Evolutionary conservation across 2,113 vertebrate species (phyloP), one percentile per base, ranked within the genome.

Genomic region (Cryptomyrus ogoouensis): DNA sequence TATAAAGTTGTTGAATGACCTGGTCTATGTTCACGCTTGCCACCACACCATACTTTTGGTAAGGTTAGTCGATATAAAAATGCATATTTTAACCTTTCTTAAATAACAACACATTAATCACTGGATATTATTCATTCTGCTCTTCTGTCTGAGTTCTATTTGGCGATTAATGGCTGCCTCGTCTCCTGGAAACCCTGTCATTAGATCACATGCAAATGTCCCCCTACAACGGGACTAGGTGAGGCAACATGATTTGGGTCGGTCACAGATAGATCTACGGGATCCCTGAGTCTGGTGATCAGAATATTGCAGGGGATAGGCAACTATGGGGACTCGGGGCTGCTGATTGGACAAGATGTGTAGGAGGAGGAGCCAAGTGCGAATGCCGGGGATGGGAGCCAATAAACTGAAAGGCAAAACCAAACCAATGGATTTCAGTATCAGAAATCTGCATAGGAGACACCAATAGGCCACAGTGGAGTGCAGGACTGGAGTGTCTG

Each of bases 71-170:
- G 84, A 49, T 15, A 87, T 19, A 87, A 87, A 87, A 53, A 87
- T 87, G 47, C 49, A 87, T 13, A 35, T 87, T 87, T 87, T 53
- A 87, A 52, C 83, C 83, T 84, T 84, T 84, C 3, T 84, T 84
- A 84, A 84, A 84, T 46, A 84, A 46, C 83, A 56, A 35, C 50
- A 87, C 27, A 87, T 35, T 53, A 53, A 87, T 87, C n/a, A 52
- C 15, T 84, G 83, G 8, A 84, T 53, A 84, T 53, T 87, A 53
- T 35, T 27, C 27, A 87, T 84, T 46, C 44, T n/a, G 35, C 5
- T 80, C 35, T 17, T 80, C 31, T 80, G 15, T 80, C 74, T 17
- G 70, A 31, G 10, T 77, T 39, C 35, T 80, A 39, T 80, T 80
- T 80, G 15, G 31, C 74, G 1, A 80, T 42, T 35, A 80, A 42